Conservation (phyloP, 2,888 invertebrate genomes). For the Falcaria lacertinaria region DNA sequence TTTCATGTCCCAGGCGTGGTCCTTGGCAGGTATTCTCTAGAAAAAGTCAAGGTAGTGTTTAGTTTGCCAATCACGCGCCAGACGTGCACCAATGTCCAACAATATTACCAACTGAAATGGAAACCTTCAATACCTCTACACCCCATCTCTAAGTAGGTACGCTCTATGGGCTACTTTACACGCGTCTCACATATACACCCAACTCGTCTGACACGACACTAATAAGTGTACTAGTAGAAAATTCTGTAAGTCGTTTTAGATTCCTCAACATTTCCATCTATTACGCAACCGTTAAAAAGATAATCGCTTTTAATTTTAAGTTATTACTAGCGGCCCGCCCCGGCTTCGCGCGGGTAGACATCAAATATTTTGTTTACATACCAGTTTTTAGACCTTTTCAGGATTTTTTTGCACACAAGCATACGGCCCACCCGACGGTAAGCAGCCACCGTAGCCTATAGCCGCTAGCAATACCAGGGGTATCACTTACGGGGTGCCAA, state of each 20-base stretch:
- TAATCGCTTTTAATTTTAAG: too few relatives aligned
- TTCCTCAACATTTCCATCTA: not conserved
- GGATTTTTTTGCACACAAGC: too few relatives aligned
- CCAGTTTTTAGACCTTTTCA: too few relatives aligned
- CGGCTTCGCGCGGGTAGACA: too few relatives aligned
- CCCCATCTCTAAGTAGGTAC: not conserved
- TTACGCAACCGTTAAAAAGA: too few relatives aligned
- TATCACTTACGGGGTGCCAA: too few relatives aligned
- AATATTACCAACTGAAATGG: conserved; percentile 28
- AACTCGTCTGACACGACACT: conserved; percentile 1
- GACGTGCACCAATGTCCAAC: conserved; percentile 35
- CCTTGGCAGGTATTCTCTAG: not conserved
- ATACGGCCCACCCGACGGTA: too few relatives aligned
- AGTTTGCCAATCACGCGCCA: conserved; percentile 30
- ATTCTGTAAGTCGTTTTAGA: not conserved
- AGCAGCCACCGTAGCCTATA: too few relatives aligned
- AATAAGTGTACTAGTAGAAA: conserved; percentile 10
- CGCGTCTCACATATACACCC: conserved; percentile 12
- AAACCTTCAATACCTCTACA: too few relatives aligned
- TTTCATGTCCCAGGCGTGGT: not conserved
- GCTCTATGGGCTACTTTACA: conserved; percentile 15
- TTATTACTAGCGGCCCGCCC: too few relatives aligned
- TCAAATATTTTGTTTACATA: too few relatives aligned
- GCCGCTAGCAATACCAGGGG: too few relatives aligned
- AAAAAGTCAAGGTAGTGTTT: conserved; percentile 6